Base-by-base conservation (phyloP, 2,113 vertebrate species). In the Eira barbara region DNA sequence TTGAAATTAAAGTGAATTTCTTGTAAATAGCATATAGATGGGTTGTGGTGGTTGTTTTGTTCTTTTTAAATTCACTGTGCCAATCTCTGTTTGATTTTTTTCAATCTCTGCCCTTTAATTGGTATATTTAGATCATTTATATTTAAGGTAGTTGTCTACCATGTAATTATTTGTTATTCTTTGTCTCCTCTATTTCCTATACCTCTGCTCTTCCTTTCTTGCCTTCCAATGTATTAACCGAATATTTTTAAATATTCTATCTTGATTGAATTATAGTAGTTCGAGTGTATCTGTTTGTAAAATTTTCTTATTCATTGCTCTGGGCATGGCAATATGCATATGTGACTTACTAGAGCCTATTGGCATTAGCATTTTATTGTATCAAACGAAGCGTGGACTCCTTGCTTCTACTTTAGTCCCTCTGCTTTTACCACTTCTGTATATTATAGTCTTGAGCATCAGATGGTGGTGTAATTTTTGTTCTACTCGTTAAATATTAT, bases 1-100 rank as follows among this genome's bases (percentile, higher is more conserved):
- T 21, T 90, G 42, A 95, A 80, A 97, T 94, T 76, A 87, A 93
- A 74, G 31, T 74, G 29, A 90, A 18, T 83, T 81, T 89, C 47
- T 89, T 45, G 2, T 61, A 61, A 61, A 52, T 9, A 87, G 34
- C 39, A 34, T 18, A n/a, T 14, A n/a, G 49, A 82, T 23, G 10
- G 15, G 8, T 80, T 67, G 27, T 79, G 6, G 36, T 11, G 21
- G 3, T 17, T 29, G 61, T 31, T 82, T 34, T 11, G 21, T 39
- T 69, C 31, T 82, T 34, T 71, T 76, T 76, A 18, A 25, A 45
- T 31, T 18, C 31, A 83, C 49, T 73, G 0, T 93, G 67, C 18
- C 74, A 71, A 36, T 61, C 39, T 87, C 55, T 82, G 3, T 45
- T 27, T 69, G 49, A n/a, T 67, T 20, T 69, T 69, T n/a, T 36